Evolutionary conservation across 2,888 invertebrate genomes (phyloP), one percentile per base, ranked within the genome.

Genomic region (Eupithecia tripunctaria): DNA sequence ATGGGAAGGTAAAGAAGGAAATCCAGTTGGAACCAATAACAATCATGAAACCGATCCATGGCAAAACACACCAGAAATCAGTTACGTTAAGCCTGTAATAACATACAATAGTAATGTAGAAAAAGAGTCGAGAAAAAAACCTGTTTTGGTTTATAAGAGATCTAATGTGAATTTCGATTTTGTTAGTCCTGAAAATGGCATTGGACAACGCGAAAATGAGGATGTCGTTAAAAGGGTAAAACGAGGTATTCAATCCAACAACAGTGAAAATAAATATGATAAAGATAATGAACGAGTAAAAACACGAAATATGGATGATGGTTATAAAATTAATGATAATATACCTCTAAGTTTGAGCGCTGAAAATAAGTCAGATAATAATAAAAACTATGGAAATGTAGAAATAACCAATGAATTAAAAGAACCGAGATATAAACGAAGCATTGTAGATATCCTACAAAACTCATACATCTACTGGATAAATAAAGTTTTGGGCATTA

Each of bases 381-480:
- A 27, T 59, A 59, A 59, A 8, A 14, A 29, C 29, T 27, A 59
- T 27, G 59, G 8, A 15, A 15, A 59, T 4, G 7, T 6, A 0
- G 27, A 4, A 43, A 51, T 29, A 18, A 15, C 5, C 2, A 25
- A 72, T 70, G 15, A 70, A 43, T 21, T 78, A 77, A 75, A 71
- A 75, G 91, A 87, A 79, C 85, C 86, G 1, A 85, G 92, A 74
- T 83, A 81, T 41, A 91, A 86, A 77, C 82, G 93, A 76, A 86
- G 92, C 2, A 85, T 93, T 0, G 82, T 93, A 0, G 93, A 93
- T 32, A 75, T 86, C 0, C 68, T 93, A 0, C 91, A 92, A 81
- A 90, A 85, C 64, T 87, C 92, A 0, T 93, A 93, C 65, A 7
- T 86, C 0, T 93, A 93, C 72, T 92, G 91, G 92, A 80, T 89